A percentile compares a stretch with the other conserved stretches of the same genome.
These are phyloP conservation scores for Marisa cornuarietis DNA, from an alignment of 1,140 invertebrate genomes.

Conservation along the genomic window DNA sequence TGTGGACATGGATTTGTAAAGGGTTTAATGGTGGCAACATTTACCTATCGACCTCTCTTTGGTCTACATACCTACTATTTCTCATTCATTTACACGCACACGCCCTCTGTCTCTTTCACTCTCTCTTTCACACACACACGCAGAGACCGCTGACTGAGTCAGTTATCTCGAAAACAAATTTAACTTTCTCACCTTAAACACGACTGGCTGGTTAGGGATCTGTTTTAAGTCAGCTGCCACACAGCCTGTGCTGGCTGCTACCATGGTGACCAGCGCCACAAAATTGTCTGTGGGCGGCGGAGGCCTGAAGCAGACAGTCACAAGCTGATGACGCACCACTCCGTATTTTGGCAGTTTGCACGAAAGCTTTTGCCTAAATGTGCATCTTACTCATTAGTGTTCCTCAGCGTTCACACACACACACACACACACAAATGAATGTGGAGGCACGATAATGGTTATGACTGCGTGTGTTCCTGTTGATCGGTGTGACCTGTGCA, in stretches of 20 bases:
- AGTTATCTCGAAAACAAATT: slow-evolving; percentile 9
- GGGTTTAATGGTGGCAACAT: not conserved
- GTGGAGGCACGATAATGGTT: not conserved
- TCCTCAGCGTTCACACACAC: not conserved
- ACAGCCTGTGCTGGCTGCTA: slow-evolving; percentile 44
- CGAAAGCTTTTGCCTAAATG: not conserved
- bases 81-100: not conserved
- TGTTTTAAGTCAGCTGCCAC: slow-evolving; percentile 50
- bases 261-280: slow-evolving; percentile 43
- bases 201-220: slow-evolving; percentile 56
- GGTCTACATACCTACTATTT: not conserved
- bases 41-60: not conserved
- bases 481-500: no score
- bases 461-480: no score
- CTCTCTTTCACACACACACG: not conserved
- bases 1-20: slow-evolving; percentile 10
- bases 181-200: slow-evolving; percentile 43
- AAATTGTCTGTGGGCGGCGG: slow-evolving; percentile 46
- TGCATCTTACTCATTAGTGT: not conserved
- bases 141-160: not conserved
- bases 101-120: not conserved
- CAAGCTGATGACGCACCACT: not conserved
- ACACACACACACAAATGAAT: not conserved
- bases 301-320: slow-evolving; percentile 25
- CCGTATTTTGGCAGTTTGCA: not conserved